phyloP scores from a whole-genome alignment of 2,888 invertebrate genomes.

The Chirona hameri region DNA sequence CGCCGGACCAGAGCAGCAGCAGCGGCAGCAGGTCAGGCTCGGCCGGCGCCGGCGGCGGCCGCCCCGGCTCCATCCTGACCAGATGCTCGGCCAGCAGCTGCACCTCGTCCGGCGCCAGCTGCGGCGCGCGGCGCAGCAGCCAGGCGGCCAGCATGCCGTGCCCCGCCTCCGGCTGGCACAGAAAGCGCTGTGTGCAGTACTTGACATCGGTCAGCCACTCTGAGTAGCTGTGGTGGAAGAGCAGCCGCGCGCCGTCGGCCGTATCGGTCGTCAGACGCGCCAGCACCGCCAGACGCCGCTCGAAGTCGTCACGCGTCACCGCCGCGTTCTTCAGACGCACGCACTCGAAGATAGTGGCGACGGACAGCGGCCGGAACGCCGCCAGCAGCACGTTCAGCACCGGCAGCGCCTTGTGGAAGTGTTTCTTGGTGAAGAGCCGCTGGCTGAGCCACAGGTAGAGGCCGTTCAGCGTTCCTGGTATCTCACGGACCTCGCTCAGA shows the following conservation, averaged over 20 bases:
- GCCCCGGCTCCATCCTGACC: conserved; percentile 43
- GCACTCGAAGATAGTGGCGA: conserved; percentile 74
- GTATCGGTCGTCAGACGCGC: conserved; percentile 65
- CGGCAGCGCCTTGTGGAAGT: conserved; percentile 71
- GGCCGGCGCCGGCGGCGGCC: conserved; percentile 47
- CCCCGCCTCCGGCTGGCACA: conserved; percentile 81
- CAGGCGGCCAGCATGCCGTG: conserved; percentile 80
- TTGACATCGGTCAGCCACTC: conserved; percentile 96
- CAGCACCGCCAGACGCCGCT: conserved; percentile 69
- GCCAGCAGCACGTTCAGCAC: conserved; percentile 83
- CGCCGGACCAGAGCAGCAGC: conserved; percentile 70
- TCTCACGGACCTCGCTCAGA: conserved; percentile 82
- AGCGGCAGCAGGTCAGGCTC: conserved; percentile 54
- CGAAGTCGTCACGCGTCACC: conserved; percentile 75
- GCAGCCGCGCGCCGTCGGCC: conserved; percentile 63
- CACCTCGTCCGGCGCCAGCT: conserved; percentile 48
- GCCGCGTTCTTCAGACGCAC: conserved; percentile 73
- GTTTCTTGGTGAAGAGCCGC: conserved; percentile 80
- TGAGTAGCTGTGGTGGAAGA: conserved; percentile 93
- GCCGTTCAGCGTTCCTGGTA: conserved; percentile 92
- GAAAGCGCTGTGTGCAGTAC: conserved; percentile 90
- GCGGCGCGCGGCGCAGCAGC: conserved; percentile 57
- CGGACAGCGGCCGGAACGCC: conserved; percentile 77
- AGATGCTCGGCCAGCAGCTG: conserved; percentile 54
- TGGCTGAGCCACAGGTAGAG: conserved; percentile 93